Conservation (phyloP, 2,888 invertebrate genomes). For the Melanchra persicariae region DNA sequence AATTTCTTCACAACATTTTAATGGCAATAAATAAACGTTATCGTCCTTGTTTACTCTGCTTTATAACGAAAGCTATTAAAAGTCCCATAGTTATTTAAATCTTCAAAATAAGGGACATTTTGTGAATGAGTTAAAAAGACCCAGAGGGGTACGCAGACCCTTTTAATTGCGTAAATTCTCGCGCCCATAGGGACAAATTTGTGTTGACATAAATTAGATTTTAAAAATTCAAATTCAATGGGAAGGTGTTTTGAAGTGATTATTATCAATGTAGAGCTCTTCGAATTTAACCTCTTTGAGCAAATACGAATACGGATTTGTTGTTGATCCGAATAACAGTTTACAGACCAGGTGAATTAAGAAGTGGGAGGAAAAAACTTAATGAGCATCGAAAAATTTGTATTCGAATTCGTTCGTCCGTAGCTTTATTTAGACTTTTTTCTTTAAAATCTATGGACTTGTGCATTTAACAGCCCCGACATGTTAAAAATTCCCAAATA, state of each 20-base stretch:
- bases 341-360: too few species aligned
- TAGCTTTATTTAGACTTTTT: too few species aligned
- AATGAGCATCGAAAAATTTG: too few species aligned
- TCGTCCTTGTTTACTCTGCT: constrained; percentile 37
- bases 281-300: background rate
- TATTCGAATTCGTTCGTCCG: too few species aligned
- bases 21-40: constrained; percentile 39
- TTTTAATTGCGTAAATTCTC: constrained; percentile 65
- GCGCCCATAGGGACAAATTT: constrained; percentile 57
- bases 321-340: too few species aligned
- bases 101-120: constrained; percentile 53
- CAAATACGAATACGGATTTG: background rate
- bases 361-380: background rate
- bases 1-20: constrained; percentile 25
- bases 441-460: too few species aligned
- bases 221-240: constrained; percentile 30
- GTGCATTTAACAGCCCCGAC: too few species aligned
- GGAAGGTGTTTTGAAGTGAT: constrained; percentile 24
- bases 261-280: constrained; percentile 26
- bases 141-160: constrained; percentile 53
- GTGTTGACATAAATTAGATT: constrained; percentile 58
- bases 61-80: constrained; percentile 39
- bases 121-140: constrained; percentile 63
- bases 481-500: too few species aligned
- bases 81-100: constrained; percentile 53